These are phyloP conservation scores for Thymelicus lineola DNA, from an alignment of 2,888 invertebrate genomes.

Conservation along the genomic window DNA sequence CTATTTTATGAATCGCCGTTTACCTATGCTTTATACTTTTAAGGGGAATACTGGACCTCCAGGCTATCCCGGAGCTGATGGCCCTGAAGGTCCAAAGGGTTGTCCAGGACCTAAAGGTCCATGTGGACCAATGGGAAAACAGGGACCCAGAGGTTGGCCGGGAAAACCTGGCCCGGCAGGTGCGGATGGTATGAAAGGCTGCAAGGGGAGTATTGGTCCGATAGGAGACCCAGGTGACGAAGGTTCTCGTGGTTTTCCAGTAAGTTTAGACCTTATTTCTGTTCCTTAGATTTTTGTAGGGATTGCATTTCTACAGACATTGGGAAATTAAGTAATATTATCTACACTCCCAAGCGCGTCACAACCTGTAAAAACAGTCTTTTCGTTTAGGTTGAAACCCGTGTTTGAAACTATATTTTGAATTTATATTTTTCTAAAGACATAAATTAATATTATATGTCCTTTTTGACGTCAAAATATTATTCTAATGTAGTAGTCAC, in stretches of 20 bases:
- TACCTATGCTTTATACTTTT: conserved; percentile 7
- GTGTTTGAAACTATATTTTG: too few relatives aligned
- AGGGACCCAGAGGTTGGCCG: conserved; percentile 85
- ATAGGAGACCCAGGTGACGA: conserved; percentile 87
- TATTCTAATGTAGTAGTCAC: too few relatives aligned
- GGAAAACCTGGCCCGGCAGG: conserved; percentile 91
- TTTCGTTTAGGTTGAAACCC: too few relatives aligned
- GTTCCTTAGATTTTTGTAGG: too few relatives aligned
- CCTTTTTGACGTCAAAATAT: too few relatives aligned
- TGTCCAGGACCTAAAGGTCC: conserved; percentile 88
- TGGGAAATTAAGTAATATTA: too few relatives aligned
- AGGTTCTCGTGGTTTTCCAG: conserved; percentile 89
- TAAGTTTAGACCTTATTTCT: conserved; percentile 52
- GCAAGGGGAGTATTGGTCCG: conserved; percentile 89
- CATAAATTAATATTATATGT: too few relatives aligned
- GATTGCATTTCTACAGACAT: too few relatives aligned
- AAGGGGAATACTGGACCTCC: conserved; percentile 89
- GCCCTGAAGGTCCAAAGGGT: conserved; percentile 88
- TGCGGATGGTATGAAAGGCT: conserved; percentile 89
- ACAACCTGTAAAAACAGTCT: too few relatives aligned
- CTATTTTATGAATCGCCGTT: background rate
- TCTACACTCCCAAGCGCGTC: too few relatives aligned
- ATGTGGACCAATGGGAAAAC: conserved; percentile 86
- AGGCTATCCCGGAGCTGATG: conserved; percentile 90
- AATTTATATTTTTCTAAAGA: too few relatives aligned